Evolutionary conservation across 1,140 invertebrate species (phyloP), one percentile per base, ranked within the genome.

Genomic region (Chymomyza costata): DNA sequence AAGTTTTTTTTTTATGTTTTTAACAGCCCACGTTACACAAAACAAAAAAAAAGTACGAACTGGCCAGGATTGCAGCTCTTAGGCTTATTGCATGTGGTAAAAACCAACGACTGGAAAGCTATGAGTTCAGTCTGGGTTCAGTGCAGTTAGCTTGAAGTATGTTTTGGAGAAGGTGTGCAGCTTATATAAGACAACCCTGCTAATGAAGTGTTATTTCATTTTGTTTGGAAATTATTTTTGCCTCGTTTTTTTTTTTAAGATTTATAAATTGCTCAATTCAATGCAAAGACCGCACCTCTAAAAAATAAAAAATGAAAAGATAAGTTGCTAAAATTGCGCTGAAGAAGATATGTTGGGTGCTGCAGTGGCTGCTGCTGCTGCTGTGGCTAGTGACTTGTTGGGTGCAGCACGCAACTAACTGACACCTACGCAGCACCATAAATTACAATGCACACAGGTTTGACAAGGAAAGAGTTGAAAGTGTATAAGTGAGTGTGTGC

Each of bases 171-270:
- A n/a, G n/a, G n/a, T n/a, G n/a, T n/a, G n/a, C n/a, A n/a, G n/a
- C n/a, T n/a, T n/a, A n/a, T n/a, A n/a, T n/a, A n/a, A n/a, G n/a
- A n/a, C n/a, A n/a, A n/a, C 21, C 16, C 38, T 5, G 54, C 65
- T 78, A 78, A 78, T 78, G 48, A 78, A 80, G 73, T 71, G 73
- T 64, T 80, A 63, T 80, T 80, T 80, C 63, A 76, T 62, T 63
- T 62, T 34, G 32, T 46, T 34, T 17, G 39, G 30, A 52, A 44
- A 58, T 52, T 52, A 45, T 58, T 40, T 39, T 45, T 21, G 46
- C 28, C 38, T 48, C 49, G 21, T 25, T 28, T 25, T 6, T 44
- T 41, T 52, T 49, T 47, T 46, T 39, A 39, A n/a, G n/a, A n/a
- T n/a, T 41, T 66, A 70, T 70, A 63, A 71, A 76, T 78, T 76